Conservation (phyloP, 2,797 vertebrate species). For the Cottoperca gobio region DNA sequence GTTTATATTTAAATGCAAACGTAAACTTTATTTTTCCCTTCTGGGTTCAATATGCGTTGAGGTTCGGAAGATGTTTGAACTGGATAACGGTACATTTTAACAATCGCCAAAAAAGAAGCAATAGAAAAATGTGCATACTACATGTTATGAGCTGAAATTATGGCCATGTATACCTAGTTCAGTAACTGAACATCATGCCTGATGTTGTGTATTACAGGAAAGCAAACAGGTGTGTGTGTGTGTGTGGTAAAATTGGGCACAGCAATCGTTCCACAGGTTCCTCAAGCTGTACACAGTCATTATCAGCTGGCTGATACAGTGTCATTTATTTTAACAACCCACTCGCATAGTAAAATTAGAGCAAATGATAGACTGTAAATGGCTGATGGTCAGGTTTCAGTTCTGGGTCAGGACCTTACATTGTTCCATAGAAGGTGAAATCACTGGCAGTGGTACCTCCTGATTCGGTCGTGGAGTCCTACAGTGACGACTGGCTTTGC, state of each 20-base stretch:
- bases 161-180: not conserved
- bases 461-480: not conserved
- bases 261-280: not conserved
- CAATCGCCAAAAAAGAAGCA: not conserved
- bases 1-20: conserved; percentile 42
- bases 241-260: not conserved
- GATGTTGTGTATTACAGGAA: not conserved
- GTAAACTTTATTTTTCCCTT: conserved; percentile 18
- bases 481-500: not conserved
- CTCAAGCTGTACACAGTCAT: not conserved
- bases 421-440: not conserved
- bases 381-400: not conserved
- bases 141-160: not conserved
- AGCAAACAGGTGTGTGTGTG: not conserved
- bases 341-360: not conserved
- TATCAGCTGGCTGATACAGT: not conserved
- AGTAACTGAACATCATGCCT: not conserved
- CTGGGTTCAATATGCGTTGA: conserved; percentile 9
- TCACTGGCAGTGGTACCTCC: not conserved
- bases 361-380: not conserved
- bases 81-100: conserved; percentile 9
- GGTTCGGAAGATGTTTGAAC: conserved; percentile 24
- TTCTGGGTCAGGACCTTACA: not conserved
- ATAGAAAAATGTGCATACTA: not conserved
- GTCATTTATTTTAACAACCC: not conserved